Evolutionary conservation across 2,888 invertebrate species (phyloP).

Genomic region (Loripinus fragilis): DNA sequence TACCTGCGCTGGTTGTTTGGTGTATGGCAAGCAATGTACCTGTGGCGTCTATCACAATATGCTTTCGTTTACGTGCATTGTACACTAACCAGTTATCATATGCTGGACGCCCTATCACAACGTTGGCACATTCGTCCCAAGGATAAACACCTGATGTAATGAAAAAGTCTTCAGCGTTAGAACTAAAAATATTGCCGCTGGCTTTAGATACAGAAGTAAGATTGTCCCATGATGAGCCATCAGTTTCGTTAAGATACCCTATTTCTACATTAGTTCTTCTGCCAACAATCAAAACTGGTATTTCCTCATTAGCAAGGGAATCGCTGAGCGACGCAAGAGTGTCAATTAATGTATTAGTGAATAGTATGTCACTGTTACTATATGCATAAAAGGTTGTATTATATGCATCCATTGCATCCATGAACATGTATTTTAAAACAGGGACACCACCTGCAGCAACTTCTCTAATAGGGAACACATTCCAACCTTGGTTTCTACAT

Average conservation of each 20-base stretch:
- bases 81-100: conserved; percentile 78
- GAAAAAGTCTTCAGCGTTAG: conserved; percentile 74
- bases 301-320: conserved; percentile 30
- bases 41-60: conserved; percentile 70
- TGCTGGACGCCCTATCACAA: conserved; percentile 75
- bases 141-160: conserved; percentile 71
- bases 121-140: conserved; percentile 74
- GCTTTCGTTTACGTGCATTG: conserved; percentile 62
- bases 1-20: conserved; percentile 73
- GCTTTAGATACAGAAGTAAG: conserved; percentile 53
- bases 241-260: conserved; percentile 62
- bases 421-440: conserved; percentile 74
- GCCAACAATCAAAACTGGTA: conserved; percentile 64
- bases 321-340: conserved; percentile 55
- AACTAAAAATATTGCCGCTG: conserved; percentile 67
- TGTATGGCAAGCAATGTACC: conserved; percentile 73
- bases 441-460: conserved; percentile 67
- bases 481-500: conserved; percentile 60
- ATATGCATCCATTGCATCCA: conserved; percentile 63
- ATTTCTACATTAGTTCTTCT: conserved; percentile 70
- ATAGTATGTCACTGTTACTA: conserved; percentile 75
- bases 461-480: conserved; percentile 54
- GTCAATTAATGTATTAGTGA: conserved; percentile 63
- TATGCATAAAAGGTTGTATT: conserved; percentile 72
- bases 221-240: conserved; percentile 56